Conservation (phyloP, 1,140 invertebrate species). For the Ceratina calcarata region DNA sequence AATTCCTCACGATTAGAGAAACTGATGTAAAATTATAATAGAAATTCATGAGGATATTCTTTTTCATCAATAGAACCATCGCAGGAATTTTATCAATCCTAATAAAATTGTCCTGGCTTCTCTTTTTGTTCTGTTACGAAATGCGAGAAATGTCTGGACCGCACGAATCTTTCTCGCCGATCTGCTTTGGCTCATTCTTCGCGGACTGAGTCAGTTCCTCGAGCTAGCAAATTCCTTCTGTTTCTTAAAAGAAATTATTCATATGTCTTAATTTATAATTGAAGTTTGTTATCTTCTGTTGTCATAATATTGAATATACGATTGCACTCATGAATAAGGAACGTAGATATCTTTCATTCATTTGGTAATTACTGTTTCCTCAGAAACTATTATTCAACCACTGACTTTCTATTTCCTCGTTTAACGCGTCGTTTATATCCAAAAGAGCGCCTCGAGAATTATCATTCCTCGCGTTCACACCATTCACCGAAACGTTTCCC, state of each 20-base stretch:
- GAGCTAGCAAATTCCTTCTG: neutral
- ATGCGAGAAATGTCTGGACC: constrained; percentile 61
- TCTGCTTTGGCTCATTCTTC: constrained; percentile 27
- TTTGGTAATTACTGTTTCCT: neutral
- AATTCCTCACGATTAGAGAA: too few relatives aligned
- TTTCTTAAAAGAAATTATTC: neutral
- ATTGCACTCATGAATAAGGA: neutral
- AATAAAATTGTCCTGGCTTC: constrained; percentile 61
- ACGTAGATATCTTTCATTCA: too few relatives aligned
- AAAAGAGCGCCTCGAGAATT: neutral
- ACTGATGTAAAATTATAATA: too few relatives aligned
- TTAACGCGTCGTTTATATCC: neutral
- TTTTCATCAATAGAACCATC: constrained; percentile 34
- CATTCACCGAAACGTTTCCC: neutral
- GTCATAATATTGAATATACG: too few relatives aligned
- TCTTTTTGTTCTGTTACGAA: constrained; percentile 52
- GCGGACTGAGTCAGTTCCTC: constrained; percentile 14
- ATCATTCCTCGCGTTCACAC: neutral
- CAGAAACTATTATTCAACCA: neutral
- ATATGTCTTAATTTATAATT: too few relatives aligned
- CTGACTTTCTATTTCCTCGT: neutral
- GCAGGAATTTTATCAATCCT: constrained; percentile 58
- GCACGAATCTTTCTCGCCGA: constrained; percentile 50
- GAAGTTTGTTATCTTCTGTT: too few relatives aligned
- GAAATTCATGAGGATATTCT: constrained; percentile 16